phyloP scores from a whole-genome alignment of 2,797 vertebrate genomes.

The Erethizon dorsatum region DNA sequence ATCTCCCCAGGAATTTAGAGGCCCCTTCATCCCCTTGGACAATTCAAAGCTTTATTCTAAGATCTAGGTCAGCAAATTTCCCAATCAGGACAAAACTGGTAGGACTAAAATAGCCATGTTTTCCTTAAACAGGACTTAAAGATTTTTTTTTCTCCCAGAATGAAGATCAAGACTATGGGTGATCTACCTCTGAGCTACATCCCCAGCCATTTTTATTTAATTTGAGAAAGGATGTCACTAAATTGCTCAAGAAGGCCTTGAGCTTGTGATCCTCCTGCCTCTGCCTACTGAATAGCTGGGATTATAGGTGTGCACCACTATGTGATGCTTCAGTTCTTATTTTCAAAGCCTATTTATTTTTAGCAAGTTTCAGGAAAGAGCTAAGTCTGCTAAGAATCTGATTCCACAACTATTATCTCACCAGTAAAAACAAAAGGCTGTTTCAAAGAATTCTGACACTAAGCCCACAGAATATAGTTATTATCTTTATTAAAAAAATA shows the following conservation, averaged over 20 bases:
- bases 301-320: background rate
- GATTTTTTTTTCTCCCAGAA: no score
- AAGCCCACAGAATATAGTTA: conserved; percentile 46
- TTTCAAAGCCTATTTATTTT: conserved; percentile 83
- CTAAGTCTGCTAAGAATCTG: conserved; percentile 83
- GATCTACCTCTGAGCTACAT: background rate
- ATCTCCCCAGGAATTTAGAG: background rate
- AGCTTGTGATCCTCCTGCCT: background rate
- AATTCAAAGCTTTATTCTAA: background rate
- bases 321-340: conserved; percentile 34
- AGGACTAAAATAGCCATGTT: conserved; percentile 76
- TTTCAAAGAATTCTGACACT: conserved; percentile 84
- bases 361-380: conserved; percentile 86
- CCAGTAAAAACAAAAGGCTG: conserved; percentile 85
- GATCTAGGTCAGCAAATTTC: background rate
- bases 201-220: background rate
- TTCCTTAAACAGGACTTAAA: conserved; percentile 71
- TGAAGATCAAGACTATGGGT: no score
- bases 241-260: background rate
- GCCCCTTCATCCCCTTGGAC: background rate
- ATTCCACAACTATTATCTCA: conserved; percentile 86
- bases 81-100: conserved; percentile 29
- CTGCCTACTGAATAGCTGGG: background rate
- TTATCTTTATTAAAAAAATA: conserved; percentile 47
- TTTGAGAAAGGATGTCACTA: background rate